Conservation (phyloP, 1,140 invertebrate species). For the Nymphalis io region DNA sequence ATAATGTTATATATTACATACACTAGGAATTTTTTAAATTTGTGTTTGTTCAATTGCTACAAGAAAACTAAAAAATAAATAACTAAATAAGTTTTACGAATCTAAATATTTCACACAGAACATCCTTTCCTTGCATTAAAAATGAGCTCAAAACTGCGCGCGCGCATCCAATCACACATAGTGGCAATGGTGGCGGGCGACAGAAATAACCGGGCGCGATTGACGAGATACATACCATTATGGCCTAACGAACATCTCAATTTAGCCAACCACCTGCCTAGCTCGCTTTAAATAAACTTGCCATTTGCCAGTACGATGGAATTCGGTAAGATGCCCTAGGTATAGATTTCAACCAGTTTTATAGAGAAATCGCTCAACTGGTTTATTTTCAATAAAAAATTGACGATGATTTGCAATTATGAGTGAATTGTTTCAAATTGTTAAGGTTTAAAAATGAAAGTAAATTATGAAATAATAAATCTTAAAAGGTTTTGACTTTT, state of each 20-base stretch:
- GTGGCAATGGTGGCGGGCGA: constrained; percentile 46
- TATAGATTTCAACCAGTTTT: constrained; percentile 29
- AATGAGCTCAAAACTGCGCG: constrained; percentile 33
- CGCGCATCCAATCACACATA: constrained; percentile 45
- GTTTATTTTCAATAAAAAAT: constrained; percentile 27
- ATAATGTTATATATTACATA: too few species aligned
- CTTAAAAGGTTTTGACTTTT: not conserved
- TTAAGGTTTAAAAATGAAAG: not conserved
- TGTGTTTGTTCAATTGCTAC: too few species aligned
- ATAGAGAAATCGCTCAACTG: constrained; percentile 16
- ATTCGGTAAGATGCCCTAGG: constrained; percentile 23
- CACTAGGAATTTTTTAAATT: too few species aligned
- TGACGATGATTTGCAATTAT: constrained; percentile 6
- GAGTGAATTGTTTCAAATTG: not conserved
- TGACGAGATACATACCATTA: constrained; percentile 68
- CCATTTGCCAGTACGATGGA: constrained; percentile 34
- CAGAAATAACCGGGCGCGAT: constrained; percentile 56
- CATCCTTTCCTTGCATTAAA: constrained; percentile 22
- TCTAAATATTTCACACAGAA: constrained; percentile 12
- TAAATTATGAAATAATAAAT: not conserved
- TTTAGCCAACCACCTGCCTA: constrained; percentile 61
- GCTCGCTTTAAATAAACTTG: constrained; percentile 46
- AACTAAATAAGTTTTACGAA: not conserved
- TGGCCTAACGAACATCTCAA: constrained; percentile 67
- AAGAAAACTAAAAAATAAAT: too few species aligned